phyloP scores from a whole-genome alignment of 1,140 invertebrate genomes.

The Drosophila guanche region DNA sequence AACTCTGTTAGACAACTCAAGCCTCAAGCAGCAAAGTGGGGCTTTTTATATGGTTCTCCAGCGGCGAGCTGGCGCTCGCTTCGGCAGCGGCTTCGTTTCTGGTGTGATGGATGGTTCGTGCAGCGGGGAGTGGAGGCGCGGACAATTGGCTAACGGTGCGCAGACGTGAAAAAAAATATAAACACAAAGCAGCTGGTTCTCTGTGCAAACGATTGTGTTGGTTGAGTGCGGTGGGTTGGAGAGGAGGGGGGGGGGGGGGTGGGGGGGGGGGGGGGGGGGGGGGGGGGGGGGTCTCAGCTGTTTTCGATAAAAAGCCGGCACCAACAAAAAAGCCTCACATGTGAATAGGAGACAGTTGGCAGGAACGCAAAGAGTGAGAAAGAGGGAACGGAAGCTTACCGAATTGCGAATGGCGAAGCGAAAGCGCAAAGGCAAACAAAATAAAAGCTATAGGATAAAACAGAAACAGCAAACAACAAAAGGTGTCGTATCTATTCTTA shows the following conservation, averaged over 20 bases:
- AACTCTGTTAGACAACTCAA: constrained; percentile 79
- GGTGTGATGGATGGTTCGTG: too few relatives aligned
- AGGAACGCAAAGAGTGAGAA: not conserved
- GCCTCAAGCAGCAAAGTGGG: constrained; percentile 48
- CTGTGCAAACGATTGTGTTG: too few relatives aligned
- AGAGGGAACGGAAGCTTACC: constrained; percentile 25
- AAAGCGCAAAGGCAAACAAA: constrained; percentile 45
- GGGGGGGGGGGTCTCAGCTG: constrained; percentile 54
- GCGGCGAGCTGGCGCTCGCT: constrained; percentile 63
- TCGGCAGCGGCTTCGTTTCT: not conserved
- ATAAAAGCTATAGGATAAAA: constrained; percentile 37
- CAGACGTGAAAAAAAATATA: constrained; percentile 70
- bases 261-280: not conserved
- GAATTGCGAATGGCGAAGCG: constrained; percentile 42
- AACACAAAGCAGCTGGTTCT: constrained; percentile 74
- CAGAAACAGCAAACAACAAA: constrained; percentile 34
- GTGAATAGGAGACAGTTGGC: constrained; percentile 5
- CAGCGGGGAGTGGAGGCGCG: too few relatives aligned
- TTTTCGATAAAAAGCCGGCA: constrained; percentile 71
- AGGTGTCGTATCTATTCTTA: constrained; percentile 32
- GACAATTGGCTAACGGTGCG: constrained; percentile 25
- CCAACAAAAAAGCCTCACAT: constrained; percentile 67
- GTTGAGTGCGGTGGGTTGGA: not conserved
- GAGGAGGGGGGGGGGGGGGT: not conserved
- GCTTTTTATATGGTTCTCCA: constrained; percentile 65